A percentile compares a stretch with the other conserved stretches of the same genome.
Conservation (phyloP, 2,888 invertebrate species). For the Chrysolina americana region DNA sequence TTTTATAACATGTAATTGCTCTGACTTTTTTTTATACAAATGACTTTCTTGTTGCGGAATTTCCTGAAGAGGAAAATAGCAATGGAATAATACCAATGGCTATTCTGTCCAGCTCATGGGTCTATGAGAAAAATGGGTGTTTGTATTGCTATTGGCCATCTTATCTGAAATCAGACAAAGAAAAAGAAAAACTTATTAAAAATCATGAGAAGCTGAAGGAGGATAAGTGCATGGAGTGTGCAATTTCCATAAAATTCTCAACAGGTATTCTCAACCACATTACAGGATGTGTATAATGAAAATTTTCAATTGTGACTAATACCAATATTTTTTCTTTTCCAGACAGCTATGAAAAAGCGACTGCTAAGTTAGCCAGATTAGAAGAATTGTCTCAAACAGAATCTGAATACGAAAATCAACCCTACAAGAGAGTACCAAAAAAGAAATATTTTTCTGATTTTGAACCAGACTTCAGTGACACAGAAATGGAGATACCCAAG, state of each 20-base stretch:
- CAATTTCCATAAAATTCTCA: constrained; percentile 3
- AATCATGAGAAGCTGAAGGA: neutral
- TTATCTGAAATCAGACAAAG: constrained; percentile 13
- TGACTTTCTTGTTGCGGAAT: constrained; percentile 15
- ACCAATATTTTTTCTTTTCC: neutral
- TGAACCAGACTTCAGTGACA: constrained; percentile 1
- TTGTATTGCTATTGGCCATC: constrained; percentile 19
- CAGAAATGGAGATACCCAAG: neutral
- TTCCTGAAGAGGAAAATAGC: constrained; percentile 11
- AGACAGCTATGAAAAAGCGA: constrained; percentile 5
- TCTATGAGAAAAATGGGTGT: constrained; percentile 4
- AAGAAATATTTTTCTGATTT: constrained; percentile 16
- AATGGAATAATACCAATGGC: constrained; percentile 19
- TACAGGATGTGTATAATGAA: neutral
- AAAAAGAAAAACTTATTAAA: constrained; percentile 21
- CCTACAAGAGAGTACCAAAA: neutral
- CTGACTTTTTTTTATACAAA: neutral
- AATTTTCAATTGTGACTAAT: neutral
- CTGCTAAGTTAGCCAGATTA: neutral
- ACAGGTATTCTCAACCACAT: constrained; percentile 2
- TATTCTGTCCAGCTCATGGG: constrained; percentile 9
- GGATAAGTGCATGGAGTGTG: neutral
- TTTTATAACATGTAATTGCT: neutral
- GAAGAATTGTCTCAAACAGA: constrained; percentile 11
- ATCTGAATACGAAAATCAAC: neutral